phyloP scores from a whole-genome alignment of 2,797 vertebrate genomes.

The Falco columbarius region DNA sequence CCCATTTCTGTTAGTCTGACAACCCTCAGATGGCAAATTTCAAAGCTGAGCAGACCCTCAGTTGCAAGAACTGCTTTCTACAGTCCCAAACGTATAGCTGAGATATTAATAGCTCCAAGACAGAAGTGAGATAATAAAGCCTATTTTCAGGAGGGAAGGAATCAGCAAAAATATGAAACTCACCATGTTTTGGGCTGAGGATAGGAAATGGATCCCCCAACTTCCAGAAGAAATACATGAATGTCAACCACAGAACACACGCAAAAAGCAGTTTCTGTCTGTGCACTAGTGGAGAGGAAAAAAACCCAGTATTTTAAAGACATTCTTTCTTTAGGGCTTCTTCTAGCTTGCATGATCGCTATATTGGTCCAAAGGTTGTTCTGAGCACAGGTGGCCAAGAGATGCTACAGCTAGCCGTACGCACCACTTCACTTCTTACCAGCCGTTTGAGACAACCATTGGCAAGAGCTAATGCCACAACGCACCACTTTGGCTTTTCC shows the following conservation, averaged over 20 bases:
- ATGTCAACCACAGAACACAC: constrained; percentile 95
- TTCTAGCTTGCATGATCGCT: not conserved
- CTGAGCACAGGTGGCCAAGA: not conserved
- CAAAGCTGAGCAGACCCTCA: not conserved
- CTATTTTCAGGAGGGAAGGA: not conserved
- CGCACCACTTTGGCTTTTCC: not conserved
- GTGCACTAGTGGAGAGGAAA: constrained; percentile 82
- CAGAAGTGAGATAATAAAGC: not conserved
- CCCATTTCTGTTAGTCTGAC: not conserved
- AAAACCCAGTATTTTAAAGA: not conserved
- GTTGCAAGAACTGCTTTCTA: not conserved
- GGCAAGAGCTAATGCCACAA: not conserved
- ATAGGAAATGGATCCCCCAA: constrained; percentile 97
- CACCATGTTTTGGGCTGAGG: constrained; percentile 97
- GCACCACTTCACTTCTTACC: not conserved
- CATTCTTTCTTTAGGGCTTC: not conserved
- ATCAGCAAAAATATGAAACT: constrained; percentile 45
- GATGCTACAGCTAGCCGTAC: not conserved
- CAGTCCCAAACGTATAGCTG: not conserved
- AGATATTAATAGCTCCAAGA: not conserved
- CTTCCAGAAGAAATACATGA: constrained; percentile 99
- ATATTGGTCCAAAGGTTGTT: not conserved
- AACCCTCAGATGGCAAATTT: not conserved
- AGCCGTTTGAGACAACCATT: not conserved
- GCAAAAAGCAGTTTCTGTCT: constrained; percentile 92